These are phyloP conservation scores for Gasterosteus aculeatus DNA, from an alignment of 2,113 vertebrate genomes.

Conservation along the genomic window DNA sequence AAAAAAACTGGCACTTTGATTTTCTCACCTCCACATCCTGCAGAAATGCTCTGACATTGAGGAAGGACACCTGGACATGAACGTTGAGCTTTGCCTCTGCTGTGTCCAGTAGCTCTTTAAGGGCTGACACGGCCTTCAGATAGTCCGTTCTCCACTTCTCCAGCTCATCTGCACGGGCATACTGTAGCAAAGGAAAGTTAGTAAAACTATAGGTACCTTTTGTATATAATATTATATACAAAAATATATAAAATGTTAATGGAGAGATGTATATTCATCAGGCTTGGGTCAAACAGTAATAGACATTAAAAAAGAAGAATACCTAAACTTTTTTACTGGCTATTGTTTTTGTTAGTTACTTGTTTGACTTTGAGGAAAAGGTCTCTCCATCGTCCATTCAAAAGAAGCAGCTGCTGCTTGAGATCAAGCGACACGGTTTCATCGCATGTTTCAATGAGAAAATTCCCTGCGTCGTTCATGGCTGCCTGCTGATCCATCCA, in stretches of 20 bases:
- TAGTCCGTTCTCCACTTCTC: conserved; percentile 90
- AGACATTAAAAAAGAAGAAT: not conserved
- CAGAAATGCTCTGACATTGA: conserved; percentile 85
- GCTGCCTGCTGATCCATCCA: conserved; percentile 94
- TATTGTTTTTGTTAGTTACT: conserved; percentile 71
- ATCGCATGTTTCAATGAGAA: conserved; percentile 96
- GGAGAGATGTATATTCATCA: not conserved
- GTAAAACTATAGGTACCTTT: not conserved
- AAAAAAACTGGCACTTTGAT: not conserved
- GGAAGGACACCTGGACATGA: conserved; percentile 87
- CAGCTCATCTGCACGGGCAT: conserved; percentile 87
- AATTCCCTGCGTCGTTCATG: conserved; percentile 98
- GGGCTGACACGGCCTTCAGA: conserved; percentile 77
- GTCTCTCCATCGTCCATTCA: conserved; percentile 82
- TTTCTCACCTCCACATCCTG: conserved; percentile 90
- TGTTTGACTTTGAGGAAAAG: conserved; percentile 91
- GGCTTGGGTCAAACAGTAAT: not conserved
- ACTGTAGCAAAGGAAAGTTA: conserved; percentile 75
- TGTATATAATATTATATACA: no score
- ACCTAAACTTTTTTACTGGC: not conserved
- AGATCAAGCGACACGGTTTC: conserved; percentile 93
- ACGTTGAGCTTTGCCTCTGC: conserved; percentile 85
- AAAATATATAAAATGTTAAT: no score
- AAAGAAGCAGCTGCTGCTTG: conserved; percentile 92
- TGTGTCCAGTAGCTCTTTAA: conserved; percentile 86